Conservation (phyloP, 1,140 invertebrate species). For the Aphelinus certus region DNA sequence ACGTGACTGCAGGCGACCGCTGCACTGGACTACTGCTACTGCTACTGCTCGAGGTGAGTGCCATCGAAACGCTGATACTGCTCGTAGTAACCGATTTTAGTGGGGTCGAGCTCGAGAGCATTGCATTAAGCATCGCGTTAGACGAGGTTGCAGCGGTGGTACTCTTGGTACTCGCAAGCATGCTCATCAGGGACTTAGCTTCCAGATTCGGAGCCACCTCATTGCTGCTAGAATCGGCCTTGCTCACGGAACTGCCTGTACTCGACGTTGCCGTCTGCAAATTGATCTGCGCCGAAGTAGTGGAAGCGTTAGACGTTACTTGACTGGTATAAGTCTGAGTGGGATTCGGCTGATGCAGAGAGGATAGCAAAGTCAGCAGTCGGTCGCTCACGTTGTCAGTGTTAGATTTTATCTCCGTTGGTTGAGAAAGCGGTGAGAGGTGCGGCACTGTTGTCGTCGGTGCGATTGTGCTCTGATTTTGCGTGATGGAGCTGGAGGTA, state of each 20-base stretch:
- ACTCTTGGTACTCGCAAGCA: background rate
- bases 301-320: conserved; percentile 54
- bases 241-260: conserved; percentile 43
- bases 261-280: conserved; percentile 45
- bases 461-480: conserved; percentile 51
- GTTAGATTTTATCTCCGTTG: conserved; percentile 75
- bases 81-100: conserved; percentile 58
- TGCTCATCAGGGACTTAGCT: conserved; percentile 38
- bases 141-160: conserved; percentile 46
- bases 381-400: conserved; percentile 77
- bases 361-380: conserved; percentile 65
- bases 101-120: conserved; percentile 57
- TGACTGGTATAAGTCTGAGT: conserved; percentile 52
- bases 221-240: background rate
- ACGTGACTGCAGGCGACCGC: background rate
- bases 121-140: conserved; percentile 63
- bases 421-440: conserved; percentile 75
- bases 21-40: conserved; percentile 5
- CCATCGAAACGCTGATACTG: conserved; percentile 51
- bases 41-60: conserved; percentile 57
- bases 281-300: conserved; percentile 62
- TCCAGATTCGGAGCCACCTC: background rate
- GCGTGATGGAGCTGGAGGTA: conserved; percentile 48
- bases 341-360: conserved; percentile 55
- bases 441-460: conserved; percentile 69